Evolutionary conservation across 2,888 invertebrate genomes (phyloP), one percentile per base, ranked within the genome.

Genomic region (Habrosyne pyritoides): DNA sequence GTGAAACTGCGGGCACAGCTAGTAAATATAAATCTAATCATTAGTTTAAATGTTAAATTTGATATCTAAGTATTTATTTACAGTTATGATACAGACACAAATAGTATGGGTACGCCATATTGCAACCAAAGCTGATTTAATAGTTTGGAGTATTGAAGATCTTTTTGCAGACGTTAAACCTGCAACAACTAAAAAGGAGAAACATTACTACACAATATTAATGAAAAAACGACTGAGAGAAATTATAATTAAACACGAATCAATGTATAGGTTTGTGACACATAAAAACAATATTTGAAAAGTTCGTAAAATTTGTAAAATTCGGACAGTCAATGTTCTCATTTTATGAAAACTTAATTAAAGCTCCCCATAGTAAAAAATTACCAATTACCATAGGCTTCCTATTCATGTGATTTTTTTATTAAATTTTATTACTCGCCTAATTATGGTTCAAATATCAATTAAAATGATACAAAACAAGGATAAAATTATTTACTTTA

Each of bases 41-140:
- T 24, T n/a, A n/a, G n/a, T 12, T 2, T 22, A 7, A 2, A 0
- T 47, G 10, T 30, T 22, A 30, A 7, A 24, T n/a, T 22, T 47
- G 14, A 12, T 21, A 14, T 51, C 5, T 33, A 14, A 26, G 18
- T 10, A 21, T 8, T 2, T 46, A 28, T 59, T 75, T 60, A 48
- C 69, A 89, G 89, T 86, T 69, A 82, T 81, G 75, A 59, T 83
- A 22, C 79, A 81, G 69, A 83, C 83, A 10, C 79, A 86, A 73
- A 71, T 89, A 61, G 67, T 87, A 12, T 89, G 88, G 89, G 71
- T 87, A 12, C 72, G 86, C 30, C 79, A 87, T 53, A 85, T 89
- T 61, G 67, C 70, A 10, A 69, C 79, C 12, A 87, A 86, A 75
- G 81, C 80, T 5, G 87, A 89, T 58, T 63, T 89, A 24, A 66